Evolutionary conservation across 1,140 invertebrate genomes (phyloP).

Genomic region (Hyles euphorbiae): DNA sequence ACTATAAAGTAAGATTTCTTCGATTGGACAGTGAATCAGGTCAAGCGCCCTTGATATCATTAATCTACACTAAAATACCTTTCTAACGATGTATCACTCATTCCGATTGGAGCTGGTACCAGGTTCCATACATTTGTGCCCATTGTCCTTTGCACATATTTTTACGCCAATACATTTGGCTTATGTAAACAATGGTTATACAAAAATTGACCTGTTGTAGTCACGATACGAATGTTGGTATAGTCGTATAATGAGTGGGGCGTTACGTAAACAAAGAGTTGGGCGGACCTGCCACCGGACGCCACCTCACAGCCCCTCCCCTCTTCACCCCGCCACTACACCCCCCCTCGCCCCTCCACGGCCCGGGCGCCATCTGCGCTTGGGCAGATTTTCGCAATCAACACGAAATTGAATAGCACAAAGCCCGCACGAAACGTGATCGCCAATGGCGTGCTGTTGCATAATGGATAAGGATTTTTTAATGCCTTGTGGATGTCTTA

Average conservation of each 20-base stretch:
- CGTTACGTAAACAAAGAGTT: slow-evolving; percentile 69
- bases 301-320: slow-evolving; percentile 43
- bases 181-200: slow-evolving; percentile 3
- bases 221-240: slow-evolving; percentile 21
- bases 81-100: too few relatives aligned
- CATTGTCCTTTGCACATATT: background rate
- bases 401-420: slow-evolving; percentile 24
- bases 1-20: too few relatives aligned
- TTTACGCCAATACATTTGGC: background rate
- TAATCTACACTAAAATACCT: too few relatives aligned
- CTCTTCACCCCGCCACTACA: background rate
- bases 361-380: slow-evolving; percentile 39
- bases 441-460: background rate
- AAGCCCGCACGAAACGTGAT: slow-evolving; percentile 3
- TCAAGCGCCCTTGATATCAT: too few relatives aligned
- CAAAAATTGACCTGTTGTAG: slow-evolving; percentile 5
- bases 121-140: too few relatives aligned
- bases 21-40: too few relatives aligned
- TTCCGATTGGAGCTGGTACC: too few relatives aligned
- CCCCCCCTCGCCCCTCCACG: slow-evolving; percentile 19
- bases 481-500: too few relatives aligned
- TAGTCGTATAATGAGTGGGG: slow-evolving; percentile 58
- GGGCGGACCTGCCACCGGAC: slow-evolving; percentile 61
- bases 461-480: too few relatives aligned
- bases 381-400: slow-evolving; percentile 50